Evolutionary conservation across 2,113 vertebrate genomes (phyloP).

Genomic region (Hipposideros armiger): DNA sequence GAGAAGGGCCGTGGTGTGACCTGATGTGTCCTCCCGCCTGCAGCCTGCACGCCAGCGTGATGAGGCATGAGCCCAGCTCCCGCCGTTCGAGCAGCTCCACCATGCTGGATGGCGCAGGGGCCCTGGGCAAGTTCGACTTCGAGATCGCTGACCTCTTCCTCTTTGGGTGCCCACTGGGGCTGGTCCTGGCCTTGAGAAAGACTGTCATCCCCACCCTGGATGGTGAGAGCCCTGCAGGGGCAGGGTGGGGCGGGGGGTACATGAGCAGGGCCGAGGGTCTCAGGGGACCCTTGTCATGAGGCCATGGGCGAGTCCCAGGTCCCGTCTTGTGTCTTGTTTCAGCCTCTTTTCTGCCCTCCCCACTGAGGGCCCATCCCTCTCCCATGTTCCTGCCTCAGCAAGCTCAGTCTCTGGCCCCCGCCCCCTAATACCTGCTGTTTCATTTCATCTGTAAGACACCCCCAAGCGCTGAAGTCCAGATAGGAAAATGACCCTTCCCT

Average conservation of each 20-base stretch:
- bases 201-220: slow-evolving; percentile 96
- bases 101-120: slow-evolving; percentile 90
- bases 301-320: not conserved
- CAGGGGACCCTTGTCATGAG: not conserved
- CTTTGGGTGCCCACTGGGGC: slow-evolving; percentile 96
- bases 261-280: not conserved
- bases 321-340: not conserved
- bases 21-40: rapidly evolving
- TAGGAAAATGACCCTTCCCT: not conserved
- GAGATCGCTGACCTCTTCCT: slow-evolving; percentile 98
- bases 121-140: slow-evolving; percentile 95
- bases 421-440: not conserved
- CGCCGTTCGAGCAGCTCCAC: slow-evolving; percentile 95
- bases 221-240: slow-evolving; percentile 88
- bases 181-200: slow-evolving; percentile 97
- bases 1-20: not conserved
- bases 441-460: not conserved
- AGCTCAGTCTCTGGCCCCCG: not conserved
- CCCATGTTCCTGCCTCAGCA: no score
- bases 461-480: not conserved
- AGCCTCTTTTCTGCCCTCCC: not conserved
- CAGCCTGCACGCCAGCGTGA: slow-evolving; percentile 95
- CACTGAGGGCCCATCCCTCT: not conserved
- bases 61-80: slow-evolving; percentile 92
- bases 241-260: not conserved